These are phyloP conservation scores for Spodoptera picta DNA, from an alignment of 2,888 invertebrate genomes.

Conservation along the genomic window DNA sequence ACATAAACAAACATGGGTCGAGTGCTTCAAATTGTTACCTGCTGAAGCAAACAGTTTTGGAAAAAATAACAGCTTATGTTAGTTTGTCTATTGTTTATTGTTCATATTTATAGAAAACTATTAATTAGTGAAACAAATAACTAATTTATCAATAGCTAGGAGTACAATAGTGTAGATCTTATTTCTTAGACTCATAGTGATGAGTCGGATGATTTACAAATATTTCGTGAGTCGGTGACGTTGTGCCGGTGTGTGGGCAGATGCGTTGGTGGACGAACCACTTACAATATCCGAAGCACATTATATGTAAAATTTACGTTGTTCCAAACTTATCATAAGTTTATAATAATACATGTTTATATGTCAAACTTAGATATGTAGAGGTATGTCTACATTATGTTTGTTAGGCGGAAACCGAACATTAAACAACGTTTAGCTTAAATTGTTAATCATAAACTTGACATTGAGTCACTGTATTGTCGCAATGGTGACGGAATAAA, in stretches of 20 bases:
- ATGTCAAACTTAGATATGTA: conserved; percentile 18
- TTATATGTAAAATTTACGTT: conserved; percentile 52
- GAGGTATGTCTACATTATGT: conserved; percentile 11
- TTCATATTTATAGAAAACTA: conserved; percentile 18
- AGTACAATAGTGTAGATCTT: conserved; percentile 47
- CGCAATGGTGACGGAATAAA: too few relatives aligned
- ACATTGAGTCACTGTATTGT: neutral
- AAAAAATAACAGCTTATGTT: conserved; percentile 19
- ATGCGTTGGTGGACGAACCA: conserved; percentile 51
- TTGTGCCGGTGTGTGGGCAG: conserved; percentile 45
- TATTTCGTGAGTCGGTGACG: conserved; percentile 38
- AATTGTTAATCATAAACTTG: conserved; percentile 1
- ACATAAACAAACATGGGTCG: conserved; percentile 31
- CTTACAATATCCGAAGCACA: conserved; percentile 49
- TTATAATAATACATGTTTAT: conserved; percentile 34
- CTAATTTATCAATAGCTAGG: conserved; percentile 44
- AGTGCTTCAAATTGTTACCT: conserved; percentile 22
- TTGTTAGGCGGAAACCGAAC: conserved; percentile 27
- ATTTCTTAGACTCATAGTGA: conserved; percentile 37
- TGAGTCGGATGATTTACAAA: conserved; percentile 52
- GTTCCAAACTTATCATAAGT: conserved; percentile 41
- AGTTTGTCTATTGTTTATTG: conserved; percentile 13
- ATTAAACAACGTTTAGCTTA: conserved; percentile 25
- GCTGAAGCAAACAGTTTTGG: conserved; percentile 18
- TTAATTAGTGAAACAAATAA: conserved; percentile 47